phyloP scores from a whole-genome alignment of 2,888 invertebrate genomes.

The Tetragonula carbonaria region DNA sequence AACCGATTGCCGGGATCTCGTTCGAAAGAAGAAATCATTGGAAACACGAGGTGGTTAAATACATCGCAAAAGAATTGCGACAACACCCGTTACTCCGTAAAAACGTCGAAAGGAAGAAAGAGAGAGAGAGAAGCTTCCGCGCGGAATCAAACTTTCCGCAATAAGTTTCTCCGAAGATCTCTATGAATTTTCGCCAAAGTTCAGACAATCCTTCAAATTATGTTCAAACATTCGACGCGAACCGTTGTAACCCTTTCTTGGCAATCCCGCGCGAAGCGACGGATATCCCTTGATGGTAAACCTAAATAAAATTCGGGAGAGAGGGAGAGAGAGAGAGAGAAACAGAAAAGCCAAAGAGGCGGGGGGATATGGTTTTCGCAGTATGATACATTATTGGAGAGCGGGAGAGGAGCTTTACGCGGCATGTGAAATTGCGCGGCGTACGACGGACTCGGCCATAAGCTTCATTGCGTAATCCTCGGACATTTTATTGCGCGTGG shows the following conservation, averaged over 20 bases:
- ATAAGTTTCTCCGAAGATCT: no score
- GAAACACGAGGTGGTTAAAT: no score
- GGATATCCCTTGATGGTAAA: not conserved
- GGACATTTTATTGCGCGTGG: conserved; percentile 70
- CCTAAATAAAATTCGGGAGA: not conserved
- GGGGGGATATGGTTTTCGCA: conserved; percentile 22
- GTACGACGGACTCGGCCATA: conserved; percentile 56
- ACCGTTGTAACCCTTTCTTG: not conserved
- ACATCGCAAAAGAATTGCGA: no score
- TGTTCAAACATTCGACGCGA: not conserved
- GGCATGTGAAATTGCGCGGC: conserved; percentile 58
- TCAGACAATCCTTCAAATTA: no score
- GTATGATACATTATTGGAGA: conserved; percentile 46
- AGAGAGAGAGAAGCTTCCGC: no score
- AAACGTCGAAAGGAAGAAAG: no score
- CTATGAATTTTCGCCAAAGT: no score
- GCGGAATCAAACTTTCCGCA: no score
- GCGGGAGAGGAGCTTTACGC: conserved; percentile 26
- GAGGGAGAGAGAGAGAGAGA: not conserved
- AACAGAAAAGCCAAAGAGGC: not conserved
- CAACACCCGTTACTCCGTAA: no score
- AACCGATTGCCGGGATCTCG: not conserved
- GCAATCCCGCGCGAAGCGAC: no score
- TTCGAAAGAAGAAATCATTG: not conserved
- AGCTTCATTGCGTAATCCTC: conserved; percentile 67